Conservation (phyloP, 2,888 invertebrate species). For the Drosophila macrothrix region DNA sequence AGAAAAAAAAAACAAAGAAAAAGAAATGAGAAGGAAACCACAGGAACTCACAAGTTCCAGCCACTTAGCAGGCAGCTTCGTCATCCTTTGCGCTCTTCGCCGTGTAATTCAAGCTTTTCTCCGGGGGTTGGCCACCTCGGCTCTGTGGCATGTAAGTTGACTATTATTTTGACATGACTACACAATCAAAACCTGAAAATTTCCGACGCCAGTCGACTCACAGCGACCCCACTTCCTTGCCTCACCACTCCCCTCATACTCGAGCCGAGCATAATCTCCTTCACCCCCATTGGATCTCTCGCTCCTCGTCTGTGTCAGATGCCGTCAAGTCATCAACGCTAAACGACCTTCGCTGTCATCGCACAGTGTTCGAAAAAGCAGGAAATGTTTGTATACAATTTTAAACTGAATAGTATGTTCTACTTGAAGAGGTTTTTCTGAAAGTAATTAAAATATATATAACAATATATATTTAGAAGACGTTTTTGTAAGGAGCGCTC, state of each 20-base stretch:
- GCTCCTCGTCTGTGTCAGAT: conserved; percentile 58
- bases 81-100: conserved; percentile 37
- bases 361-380: conserved; percentile 60
- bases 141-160: conserved; percentile 83
- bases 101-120: conserved; percentile 59
- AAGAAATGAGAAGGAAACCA: conserved; percentile 47
- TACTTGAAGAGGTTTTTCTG: background rate
- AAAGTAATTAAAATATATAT: background rate
- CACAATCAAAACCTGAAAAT: conserved; percentile 82
- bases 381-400: background rate
- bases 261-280: conserved; percentile 58
- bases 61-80: conserved; percentile 75
- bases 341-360: conserved; percentile 77
- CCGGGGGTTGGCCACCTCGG: conserved; percentile 56
- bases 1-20: conserved; percentile 26
- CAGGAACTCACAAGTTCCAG: conserved; percentile 76
- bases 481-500: background rate
- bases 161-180: conserved; percentile 83
- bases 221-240: conserved; percentile 1
- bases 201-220: conserved; percentile 63
- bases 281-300: conserved; percentile 30
- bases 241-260: background rate
- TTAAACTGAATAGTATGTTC: background rate
- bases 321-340: conserved; percentile 74
- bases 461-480: background rate